Conservation (phyloP, 2,888 invertebrate genomes). For the Idaea straminata region DNA sequence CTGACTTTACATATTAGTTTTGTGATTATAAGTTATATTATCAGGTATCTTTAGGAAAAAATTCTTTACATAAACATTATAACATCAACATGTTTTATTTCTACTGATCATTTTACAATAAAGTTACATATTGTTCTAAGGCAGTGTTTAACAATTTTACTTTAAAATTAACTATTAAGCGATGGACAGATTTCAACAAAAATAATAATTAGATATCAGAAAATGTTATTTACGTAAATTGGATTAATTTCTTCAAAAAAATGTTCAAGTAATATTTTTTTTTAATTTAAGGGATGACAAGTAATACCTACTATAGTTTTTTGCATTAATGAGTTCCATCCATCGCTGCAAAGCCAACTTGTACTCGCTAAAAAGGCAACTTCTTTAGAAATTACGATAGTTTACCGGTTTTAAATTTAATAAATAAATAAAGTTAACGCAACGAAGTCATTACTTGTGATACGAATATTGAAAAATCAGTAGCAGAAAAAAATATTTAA, state of each 20-base stretch:
- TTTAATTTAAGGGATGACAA: no score
- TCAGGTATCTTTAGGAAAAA: neutral
- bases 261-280: no score
- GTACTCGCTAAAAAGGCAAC: neutral
- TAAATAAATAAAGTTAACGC: neutral
- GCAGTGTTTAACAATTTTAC: slow-evolving; percentile 49
- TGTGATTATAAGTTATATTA: no score
- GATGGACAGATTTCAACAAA: slow-evolving; percentile 26
- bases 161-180: slow-evolving; percentile 23
- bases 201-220: neutral
- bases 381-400: neutral
- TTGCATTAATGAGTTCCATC: neutral
- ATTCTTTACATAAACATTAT: slow-evolving; percentile 18
- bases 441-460: neutral
- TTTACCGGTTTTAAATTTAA: neutral
- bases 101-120: slow-evolving; percentile 31
- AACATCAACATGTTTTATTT: slow-evolving; percentile 26
- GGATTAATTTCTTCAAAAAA: no score
- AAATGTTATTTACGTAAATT: no score
- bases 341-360: neutral
- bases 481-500: neutral
- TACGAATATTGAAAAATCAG: neutral
- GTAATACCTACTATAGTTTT: neutral
- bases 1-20: no score
- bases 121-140: slow-evolving; percentile 48